These are phyloP conservation scores for Pseudochromis fuscus DNA, from an alignment of 2,797 vertebrate species.

Conservation along the genomic window DNA sequence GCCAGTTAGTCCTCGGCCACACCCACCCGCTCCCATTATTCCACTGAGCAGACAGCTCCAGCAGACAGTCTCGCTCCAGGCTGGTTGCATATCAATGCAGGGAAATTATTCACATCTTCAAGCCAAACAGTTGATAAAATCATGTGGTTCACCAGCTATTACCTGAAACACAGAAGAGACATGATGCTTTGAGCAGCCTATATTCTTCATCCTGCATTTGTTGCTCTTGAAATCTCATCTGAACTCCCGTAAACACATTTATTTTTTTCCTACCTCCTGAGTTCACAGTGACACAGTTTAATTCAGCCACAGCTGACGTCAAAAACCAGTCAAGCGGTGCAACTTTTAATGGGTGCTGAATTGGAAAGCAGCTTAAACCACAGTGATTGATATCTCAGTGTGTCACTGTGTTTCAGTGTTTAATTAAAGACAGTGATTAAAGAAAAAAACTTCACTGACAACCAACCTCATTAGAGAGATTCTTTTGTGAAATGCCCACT, in stretches of 20 bases:
- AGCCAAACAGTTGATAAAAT: constrained; percentile 41
- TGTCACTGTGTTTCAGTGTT: constrained; percentile 68
- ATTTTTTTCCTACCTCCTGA: constrained; percentile 20
- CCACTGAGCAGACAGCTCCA: constrained; percentile 67
- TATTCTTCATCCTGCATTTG: neutral
- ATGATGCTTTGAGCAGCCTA: constrained; percentile 15
- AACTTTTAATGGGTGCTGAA: constrained; percentile 64
- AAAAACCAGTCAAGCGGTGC: constrained; percentile 53
- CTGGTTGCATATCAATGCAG: constrained; percentile 50
- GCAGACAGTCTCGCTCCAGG: constrained; percentile 63
- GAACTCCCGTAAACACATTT: constrained; percentile 2
- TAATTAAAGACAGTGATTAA: constrained; percentile 72
- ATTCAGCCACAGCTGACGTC: constrained; percentile 40
- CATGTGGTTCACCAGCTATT: constrained; percentile 20
- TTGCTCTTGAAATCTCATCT: constrained; percentile 23
- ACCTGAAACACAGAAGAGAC: constrained; percentile 16
- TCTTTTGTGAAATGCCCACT: constrained; percentile 53
- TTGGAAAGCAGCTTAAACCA: constrained; percentile 65
- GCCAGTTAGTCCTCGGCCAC: constrained; percentile 65
- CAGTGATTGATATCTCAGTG: constrained; percentile 57
- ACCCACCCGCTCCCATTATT: constrained; percentile 71
- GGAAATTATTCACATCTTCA: constrained; percentile 59
- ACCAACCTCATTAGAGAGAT: constrained; percentile 53
- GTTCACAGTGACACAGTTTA: constrained; percentile 50
- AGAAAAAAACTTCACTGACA: constrained; percentile 48